Percentiles rank a stretch among this genome's conserved stretches.
These are phyloP conservation scores for Leptinotarsa haldemani DNA, from an alignment of 2,888 invertebrate genomes.

Conservation along the genomic window DNA sequence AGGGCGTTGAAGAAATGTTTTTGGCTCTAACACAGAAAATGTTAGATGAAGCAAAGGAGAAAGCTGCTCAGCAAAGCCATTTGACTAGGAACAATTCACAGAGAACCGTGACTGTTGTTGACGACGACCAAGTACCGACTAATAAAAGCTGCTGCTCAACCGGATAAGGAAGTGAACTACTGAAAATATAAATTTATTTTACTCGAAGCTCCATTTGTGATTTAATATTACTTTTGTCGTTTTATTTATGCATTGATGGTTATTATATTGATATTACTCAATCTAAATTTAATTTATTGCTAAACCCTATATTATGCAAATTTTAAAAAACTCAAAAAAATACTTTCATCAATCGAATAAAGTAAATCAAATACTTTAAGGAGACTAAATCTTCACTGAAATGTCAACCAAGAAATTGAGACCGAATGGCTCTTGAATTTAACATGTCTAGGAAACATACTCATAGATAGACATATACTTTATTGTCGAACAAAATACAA, in stretches of 20 bases:
- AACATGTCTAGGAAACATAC: too few species aligned
- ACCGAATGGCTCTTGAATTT: too few species aligned
- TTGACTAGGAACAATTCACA: conserved; percentile 61
- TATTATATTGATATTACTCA: conserved; percentile 16
- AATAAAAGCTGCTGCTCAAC: conserved; percentile 56
- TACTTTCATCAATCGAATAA: too few species aligned
- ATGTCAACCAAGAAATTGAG: too few species aligned
- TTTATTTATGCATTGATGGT: conserved; percentile 12
- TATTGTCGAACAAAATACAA: too few species aligned
- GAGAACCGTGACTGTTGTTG: conserved; percentile 62
- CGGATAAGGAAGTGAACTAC: conserved; percentile 38
- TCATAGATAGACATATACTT: too few species aligned
- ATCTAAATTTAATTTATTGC: not conserved
- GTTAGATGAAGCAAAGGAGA: conserved; percentile 67
- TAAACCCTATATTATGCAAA: not conserved
- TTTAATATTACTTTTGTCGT: conserved; percentile 16
- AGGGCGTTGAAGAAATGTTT: conserved; percentile 92
- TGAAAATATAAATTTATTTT: conserved; percentile 6
- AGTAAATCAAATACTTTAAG: too few species aligned
- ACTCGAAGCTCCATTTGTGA: conserved; percentile 18
- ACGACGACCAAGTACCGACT: conserved; percentile 57
- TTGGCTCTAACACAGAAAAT: conserved; percentile 83
- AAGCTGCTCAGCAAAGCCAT: conserved; percentile 55
- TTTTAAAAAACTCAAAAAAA: too few species aligned
- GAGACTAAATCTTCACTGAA: too few species aligned